Conservation (phyloP, 1,140 invertebrate genomes). For the Lordiphosa clarofinis region DNA sequence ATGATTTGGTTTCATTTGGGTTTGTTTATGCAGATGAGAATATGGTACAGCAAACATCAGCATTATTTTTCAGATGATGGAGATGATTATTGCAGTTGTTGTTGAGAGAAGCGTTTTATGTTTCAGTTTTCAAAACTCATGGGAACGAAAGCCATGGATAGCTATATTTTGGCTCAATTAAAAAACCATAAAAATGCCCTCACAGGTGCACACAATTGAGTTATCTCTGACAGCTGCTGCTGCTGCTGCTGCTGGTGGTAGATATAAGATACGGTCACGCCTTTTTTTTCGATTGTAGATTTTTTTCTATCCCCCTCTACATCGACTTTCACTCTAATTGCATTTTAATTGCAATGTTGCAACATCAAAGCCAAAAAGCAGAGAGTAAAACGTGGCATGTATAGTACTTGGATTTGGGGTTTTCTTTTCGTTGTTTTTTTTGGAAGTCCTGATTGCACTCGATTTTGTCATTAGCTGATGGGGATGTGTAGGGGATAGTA, state of each 20-base stretch:
- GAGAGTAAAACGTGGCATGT: constrained; percentile 3
- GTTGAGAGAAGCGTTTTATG: no score
- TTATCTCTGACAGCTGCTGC: constrained; percentile 1
- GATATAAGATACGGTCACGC: constrained; percentile 5
- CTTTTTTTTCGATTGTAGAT: constrained; percentile 1
- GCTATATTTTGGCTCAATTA: constrained; percentile 3
- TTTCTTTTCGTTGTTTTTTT: constrained; percentile 13
- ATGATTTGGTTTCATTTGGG: no score
- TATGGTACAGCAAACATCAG: no score
- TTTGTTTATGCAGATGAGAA: no score
- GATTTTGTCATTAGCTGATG: constrained; percentile 37
- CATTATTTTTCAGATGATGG: no score
- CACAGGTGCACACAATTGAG: constrained; percentile 7
- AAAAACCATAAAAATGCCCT: constrained; percentile 4
- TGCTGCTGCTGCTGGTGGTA: not conserved
- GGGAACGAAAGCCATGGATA: no score
- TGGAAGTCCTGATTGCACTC: constrained; percentile 24
- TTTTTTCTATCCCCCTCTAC: not conserved
- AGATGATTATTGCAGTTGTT: no score
- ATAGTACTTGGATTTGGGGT: not conserved
- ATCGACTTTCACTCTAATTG: constrained; percentile 53
- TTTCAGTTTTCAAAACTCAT: constrained; percentile 1
- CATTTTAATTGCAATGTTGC: constrained; percentile 63
- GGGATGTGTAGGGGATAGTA: constrained; percentile 1
- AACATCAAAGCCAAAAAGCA: not conserved